phyloP scores from a whole-genome alignment of 2,797 vertebrate genomes.

The Nannoperca australis region DNA sequence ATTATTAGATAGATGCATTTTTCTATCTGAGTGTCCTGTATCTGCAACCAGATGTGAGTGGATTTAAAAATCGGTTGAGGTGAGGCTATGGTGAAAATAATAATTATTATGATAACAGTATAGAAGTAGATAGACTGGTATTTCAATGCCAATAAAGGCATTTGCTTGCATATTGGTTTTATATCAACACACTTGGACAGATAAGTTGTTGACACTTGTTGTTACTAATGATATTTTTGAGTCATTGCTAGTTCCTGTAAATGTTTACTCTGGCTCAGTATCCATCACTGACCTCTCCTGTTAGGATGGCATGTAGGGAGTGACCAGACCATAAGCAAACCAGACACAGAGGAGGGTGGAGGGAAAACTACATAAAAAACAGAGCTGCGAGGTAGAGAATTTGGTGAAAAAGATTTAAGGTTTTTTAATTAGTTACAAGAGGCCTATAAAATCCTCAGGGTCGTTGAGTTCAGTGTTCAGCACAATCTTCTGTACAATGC shows the following conservation, averaged over 20 bases:
- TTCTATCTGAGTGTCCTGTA: too few relatives aligned
- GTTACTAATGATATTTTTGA: not conserved
- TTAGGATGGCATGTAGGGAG: conserved; percentile 62
- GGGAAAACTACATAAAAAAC: too few relatives aligned
- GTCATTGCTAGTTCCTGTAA: conserved; percentile 38
- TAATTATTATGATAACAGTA: too few relatives aligned
- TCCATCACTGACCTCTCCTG: conserved; percentile 34
- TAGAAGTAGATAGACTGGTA: too few relatives aligned
- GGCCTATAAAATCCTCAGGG: not conserved
- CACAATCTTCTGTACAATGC: not conserved
- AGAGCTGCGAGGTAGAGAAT: too few relatives aligned
- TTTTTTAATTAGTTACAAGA: not conserved
- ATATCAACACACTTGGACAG: not conserved
- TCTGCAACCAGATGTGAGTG: too few relatives aligned
- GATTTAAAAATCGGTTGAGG: too few relatives aligned
- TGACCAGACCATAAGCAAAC: conserved; percentile 27
- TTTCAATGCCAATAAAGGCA: not conserved
- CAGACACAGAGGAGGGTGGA: conserved; percentile 2
- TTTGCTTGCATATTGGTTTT: not conserved
- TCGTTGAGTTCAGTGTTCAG: not conserved
- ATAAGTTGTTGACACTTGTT: not conserved
- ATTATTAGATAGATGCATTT: not conserved
- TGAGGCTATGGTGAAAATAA: too few relatives aligned
- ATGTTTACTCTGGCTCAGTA: conserved; percentile 68
- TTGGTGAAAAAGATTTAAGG: not conserved